Base-by-base conservation (phyloP, 64 coral and sea anemone species). In the Exaiptasia diaphana region DNA sequence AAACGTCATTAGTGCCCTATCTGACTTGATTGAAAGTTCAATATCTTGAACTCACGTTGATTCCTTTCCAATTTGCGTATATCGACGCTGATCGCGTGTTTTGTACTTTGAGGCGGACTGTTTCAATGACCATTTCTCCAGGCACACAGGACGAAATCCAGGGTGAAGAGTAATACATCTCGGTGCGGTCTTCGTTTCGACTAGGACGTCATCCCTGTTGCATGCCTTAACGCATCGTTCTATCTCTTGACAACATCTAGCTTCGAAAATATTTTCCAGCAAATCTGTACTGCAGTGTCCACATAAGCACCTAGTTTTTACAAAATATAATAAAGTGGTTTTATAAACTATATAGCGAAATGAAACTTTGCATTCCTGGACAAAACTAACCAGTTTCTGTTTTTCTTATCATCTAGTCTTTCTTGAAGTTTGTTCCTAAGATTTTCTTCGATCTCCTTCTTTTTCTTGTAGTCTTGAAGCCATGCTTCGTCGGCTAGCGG, bases 211-310 rank as follows among this genome's bases (percentile, higher is more conserved):
- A 34, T 87, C 84, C 22, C 72, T 76, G 42, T 43, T 29, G 15
- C 75, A 68, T 61, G 73, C 46, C 13, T 87, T 73, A 26, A 67
- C 46, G 50, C 73, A 87, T 20, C 73, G 56, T 25, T 87, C 74
- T 22, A 86, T 38, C 38, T 86, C 71, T 1, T 64, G 71, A 62
- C 71, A 86, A 64, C 83, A 86, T 69, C 77, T 75, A 37, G 68
- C 73, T n/a, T 86, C 71, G 22, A 12, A 64, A 15, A 76, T 46
- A 20, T 86, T 86, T 12, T 35, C 55, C 17, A 76, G 41, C 38
- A 64, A 39, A 53, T 29, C 39, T 30, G 40, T 34, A 62, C 45
- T 68, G 73, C 83, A 86, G 71, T 77, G 76, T 77, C 57, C 83
- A 64, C 83, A 86, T 14, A 56, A 76, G 53, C 83, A 86, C 72